Evolutionary conservation across 2,113 vertebrate genomes (phyloP).

Genomic region (Oreochromis niloticus): DNA sequence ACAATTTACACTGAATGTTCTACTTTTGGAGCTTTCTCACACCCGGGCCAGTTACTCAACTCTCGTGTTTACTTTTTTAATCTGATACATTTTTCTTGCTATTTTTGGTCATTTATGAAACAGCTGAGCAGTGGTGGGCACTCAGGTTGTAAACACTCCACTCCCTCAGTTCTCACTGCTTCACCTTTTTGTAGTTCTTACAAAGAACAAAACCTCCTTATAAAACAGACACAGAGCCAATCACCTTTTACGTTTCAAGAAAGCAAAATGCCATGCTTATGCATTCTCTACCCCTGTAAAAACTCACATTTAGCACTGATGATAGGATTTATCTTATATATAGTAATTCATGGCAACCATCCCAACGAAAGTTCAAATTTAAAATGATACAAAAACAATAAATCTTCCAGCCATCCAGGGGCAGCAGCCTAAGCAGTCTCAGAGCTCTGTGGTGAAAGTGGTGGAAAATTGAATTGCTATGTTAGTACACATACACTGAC

Average conservation of each 20-base stretch:
- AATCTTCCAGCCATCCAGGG: too few relatives aligned
- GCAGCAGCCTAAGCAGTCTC: too few relatives aligned
- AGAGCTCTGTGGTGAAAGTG: too few relatives aligned
- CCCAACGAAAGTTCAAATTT: too few relatives aligned
- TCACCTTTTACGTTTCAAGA: not conserved
- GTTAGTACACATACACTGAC: rapidly evolving
- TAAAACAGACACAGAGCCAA: not conserved
- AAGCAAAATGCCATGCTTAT: not conserved
- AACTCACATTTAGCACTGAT: not conserved
- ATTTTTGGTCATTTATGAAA: not conserved
- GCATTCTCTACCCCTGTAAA: rapidly evolving
- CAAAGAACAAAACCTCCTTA: not conserved
- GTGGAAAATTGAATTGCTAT: not conserved
- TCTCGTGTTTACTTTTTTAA: not conserved
- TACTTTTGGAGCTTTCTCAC: not conserved
- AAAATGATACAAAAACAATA: too few relatives aligned
- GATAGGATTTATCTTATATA: too few relatives aligned
- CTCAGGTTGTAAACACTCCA: not conserved
- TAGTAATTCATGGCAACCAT: too few relatives aligned
- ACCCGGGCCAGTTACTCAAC: not conserved
- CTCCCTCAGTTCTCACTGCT: not conserved
- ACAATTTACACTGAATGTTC: rapidly evolving
- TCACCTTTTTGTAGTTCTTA: not conserved
- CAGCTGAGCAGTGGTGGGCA: not conserved
- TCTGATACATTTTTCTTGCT: not conserved